Base-by-base conservation (phyloP, 64 coral and sea anemone genomes). In the Orbicella faveolata region DNA sequence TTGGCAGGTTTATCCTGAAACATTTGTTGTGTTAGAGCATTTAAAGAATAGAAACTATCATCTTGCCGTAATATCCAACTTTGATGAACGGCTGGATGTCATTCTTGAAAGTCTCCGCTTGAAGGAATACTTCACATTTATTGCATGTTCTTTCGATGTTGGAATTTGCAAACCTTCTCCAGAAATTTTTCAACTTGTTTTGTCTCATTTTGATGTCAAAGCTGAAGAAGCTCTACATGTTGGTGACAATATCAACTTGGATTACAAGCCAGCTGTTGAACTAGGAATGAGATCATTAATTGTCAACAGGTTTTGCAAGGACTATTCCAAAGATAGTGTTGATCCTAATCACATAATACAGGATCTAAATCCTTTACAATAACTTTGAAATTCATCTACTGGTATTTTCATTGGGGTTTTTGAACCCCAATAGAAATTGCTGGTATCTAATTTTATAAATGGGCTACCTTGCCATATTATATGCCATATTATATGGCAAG, bases 41-140 rank as follows among this genome's bases (percentile, higher is more conserved):
- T 84, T 96, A 23, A 81, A 79, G 73, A 57, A 90, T 25, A 90
- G 51, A 78, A 48, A 75, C 15, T 83, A 75, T 63, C 62, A 35
- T 75, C 59, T 96, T 48, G 94, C 91, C 13, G 76, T 96, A 9
- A 89, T 96, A 79, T 96, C 94, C 1, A 93, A 96, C 83, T 79
- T 93, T 68, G 94, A 96, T 23, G 94, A 96, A 57, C 87, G 94
- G 1, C 79, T 96, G 59, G 79, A 89, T 65, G 33, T 18, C 63
- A 96, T 96, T n/a, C 70, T 96, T 61, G 91, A 96, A 36, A 62
- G 83, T 4, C 61, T 93, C 16, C n/a, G 75, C 9, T 67, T 96
- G 51, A 68, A 70, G 23, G 67, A 73, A 63, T 93, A 83, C 83
- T 96, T 96, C 87, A 72, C 41, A 36, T 93, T 96, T 41, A 64